Base-by-base conservation (phyloP, 1,140 invertebrate species). In the Drosophila ficusphila region DNA sequence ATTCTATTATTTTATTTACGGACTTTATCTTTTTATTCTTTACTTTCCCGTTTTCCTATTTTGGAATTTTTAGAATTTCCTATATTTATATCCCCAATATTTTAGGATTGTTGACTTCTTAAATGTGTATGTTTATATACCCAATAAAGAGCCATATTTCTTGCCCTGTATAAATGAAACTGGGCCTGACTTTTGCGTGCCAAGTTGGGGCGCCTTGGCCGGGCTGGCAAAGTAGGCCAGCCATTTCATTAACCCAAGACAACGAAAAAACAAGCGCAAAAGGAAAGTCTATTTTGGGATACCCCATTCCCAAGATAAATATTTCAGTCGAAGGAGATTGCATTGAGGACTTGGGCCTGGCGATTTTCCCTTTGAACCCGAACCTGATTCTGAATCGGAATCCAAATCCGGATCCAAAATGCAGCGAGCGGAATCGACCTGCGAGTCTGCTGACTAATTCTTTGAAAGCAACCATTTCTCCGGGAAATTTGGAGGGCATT, bases 241-340 rank as follows among this genome's bases (percentile, higher is more conserved):
- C 61, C 74, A 83, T 74, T 82, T 82, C 74, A 82, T 82, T 82
- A 82, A 78, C 75, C 79, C 54, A 61, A 56, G 62, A 57, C 61
- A 65, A 57, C 49, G 29, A 57, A 5, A 56, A 25, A 42, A 27
- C 9, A 34, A 19, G 18, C 27, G 33, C 25, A 23, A 38, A 72
- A 33, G 31, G 31, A 71, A 72, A 46, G 16, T 44, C 34, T 42
- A 71, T 67, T 52, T 67, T 67, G 19, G 61, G 44, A 65, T 52
- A 42, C 44, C 34, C 19, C 36, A 18, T 27, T 62, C 16, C 36
- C 36, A 27, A 64, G 48, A 67, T 41, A 51, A 42, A 52, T 67
- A 67, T 65, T 67, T 67, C 12, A 49, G 19, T 16, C 3, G 16
- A 65, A 33, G 36, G 23, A 64, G 60, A 67, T 51, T 67, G 60